Base-by-base conservation (phyloP, 2,113 vertebrate species). In the Lepus europaeus region DNA sequence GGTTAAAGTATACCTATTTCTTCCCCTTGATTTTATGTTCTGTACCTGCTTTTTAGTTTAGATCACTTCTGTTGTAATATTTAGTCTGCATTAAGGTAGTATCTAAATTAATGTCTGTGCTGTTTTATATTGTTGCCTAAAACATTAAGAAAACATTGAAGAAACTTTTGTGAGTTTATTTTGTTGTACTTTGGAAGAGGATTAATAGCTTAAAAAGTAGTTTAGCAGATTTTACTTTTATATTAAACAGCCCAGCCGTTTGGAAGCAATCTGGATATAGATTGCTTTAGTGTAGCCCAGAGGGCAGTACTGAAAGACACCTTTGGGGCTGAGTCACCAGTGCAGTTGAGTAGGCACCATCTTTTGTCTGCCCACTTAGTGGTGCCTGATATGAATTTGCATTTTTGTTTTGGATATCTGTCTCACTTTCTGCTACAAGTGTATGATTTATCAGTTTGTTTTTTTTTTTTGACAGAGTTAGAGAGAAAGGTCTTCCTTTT, bases 41-140 rank as follows among this genome's bases (percentile, higher is more conserved):
- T 82, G 3, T 70, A 72, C 53, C 39, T 76, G 16, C 78, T 64
- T 87, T 61, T 76, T 51, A 36, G 73, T 91, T 91, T 76, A 77
- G 39, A 36, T 89, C 20, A 81, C 23, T 94, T 91, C 25, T 63
- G 4, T 87, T 93, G 74, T 64, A 76, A 89, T 91, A 85, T 84
- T 88, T 36, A 77, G 53, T 64, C n/a, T 64, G 13, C 63, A 86
- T 89, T 93, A 89, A 89, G 29, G 29, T 91, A 33, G 13, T 69
- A 36, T 70, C 73, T 93, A 74, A 88, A 77, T 87, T 96, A 91
- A 74, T 39, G 16, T 79, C 9, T 87, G 0, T 61, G 25, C 56
- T 89, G n/a, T 79, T 95, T 79, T 79, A 31, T 81, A 33, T 20
- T 91, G 4, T 89, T 76, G 6, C 70, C 66, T 88, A 69, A 91